Evolutionary conservation across 2,888 invertebrate genomes (phyloP).

Genomic region (Scrobipalpa atriplicella): DNA sequence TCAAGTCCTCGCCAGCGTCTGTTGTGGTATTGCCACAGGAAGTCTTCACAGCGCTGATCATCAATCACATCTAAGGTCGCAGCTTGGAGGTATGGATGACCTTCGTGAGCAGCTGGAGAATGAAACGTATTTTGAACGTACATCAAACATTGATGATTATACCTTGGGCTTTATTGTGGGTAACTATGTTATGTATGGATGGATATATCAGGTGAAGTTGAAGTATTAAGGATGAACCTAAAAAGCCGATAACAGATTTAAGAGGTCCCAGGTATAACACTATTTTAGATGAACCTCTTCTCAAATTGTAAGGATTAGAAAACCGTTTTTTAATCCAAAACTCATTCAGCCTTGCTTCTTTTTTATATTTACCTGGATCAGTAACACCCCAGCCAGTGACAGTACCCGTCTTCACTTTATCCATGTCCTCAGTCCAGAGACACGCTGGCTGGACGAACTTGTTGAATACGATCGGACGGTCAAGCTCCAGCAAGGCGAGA

Average conservation of each 20-base stretch:
- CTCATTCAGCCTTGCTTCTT: too few species aligned
- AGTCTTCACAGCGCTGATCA: conserved; percentile 34
- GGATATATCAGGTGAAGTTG: background rate
- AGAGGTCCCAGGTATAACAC: background rate
- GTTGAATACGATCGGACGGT: conserved; percentile 35
- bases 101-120: background rate
- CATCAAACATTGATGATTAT: background rate
- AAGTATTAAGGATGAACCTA: background rate
- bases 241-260: background rate
- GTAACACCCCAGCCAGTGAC: conserved; percentile 42
- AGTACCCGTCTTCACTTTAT: conserved; percentile 29
- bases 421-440: conserved; percentile 37
- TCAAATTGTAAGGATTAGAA: background rate
- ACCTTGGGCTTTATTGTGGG: too few species aligned
- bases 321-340: too few species aligned
- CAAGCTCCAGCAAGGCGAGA: conserved; percentile 42
- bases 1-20: conserved; percentile 42
- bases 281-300: background rate
- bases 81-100: conserved; percentile 32
- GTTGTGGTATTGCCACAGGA: conserved; percentile 35
- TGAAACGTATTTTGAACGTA: background rate
- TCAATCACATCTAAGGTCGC: conserved; percentile 42
- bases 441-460: conserved; percentile 41
- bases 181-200: too few species aligned
- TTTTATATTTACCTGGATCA: conserved; percentile 15